Conservation (phyloP, 2,797 vertebrate genomes). For the Alauda arvensis region DNA sequence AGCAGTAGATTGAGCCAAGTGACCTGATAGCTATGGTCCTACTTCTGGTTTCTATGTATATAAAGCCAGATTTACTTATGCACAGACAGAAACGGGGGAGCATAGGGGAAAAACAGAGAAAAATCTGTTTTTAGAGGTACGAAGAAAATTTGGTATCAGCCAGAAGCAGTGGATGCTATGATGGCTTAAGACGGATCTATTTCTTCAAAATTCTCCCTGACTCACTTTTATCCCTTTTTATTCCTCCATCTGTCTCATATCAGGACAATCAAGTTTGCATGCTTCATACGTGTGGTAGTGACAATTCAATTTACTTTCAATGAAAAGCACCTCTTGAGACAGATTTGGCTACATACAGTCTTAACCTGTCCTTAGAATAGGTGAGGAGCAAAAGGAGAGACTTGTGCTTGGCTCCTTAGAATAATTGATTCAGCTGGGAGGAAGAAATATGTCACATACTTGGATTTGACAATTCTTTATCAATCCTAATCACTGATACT, state of each 20-base stretch:
- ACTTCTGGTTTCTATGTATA: not conserved
- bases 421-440: not conserved
- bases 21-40: not conserved
- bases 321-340: not conserved
- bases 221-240: not conserved
- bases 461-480: not conserved
- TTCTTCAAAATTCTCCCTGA: not conserved
- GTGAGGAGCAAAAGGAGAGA: not conserved
- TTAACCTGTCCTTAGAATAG: not conserved
- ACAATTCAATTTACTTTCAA: not conserved
- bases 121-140: not conserved
- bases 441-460: not conserved
- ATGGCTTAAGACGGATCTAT: not conserved
- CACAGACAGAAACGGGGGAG: not conserved
- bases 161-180: not conserved
- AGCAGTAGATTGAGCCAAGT: not conserved
- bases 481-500: not conserved
- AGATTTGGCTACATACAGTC: not conserved
- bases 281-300: not conserved
- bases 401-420: not conserved
- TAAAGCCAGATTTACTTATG: not conserved
- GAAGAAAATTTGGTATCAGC: not conserved
- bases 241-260: not conserved
- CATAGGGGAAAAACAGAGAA: rapidly evolving
- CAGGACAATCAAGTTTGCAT: not conserved